Evolutionary conservation across 2,797 vertebrate genomes (phyloP).

Genomic region (Steatocranus sp.): DNA sequence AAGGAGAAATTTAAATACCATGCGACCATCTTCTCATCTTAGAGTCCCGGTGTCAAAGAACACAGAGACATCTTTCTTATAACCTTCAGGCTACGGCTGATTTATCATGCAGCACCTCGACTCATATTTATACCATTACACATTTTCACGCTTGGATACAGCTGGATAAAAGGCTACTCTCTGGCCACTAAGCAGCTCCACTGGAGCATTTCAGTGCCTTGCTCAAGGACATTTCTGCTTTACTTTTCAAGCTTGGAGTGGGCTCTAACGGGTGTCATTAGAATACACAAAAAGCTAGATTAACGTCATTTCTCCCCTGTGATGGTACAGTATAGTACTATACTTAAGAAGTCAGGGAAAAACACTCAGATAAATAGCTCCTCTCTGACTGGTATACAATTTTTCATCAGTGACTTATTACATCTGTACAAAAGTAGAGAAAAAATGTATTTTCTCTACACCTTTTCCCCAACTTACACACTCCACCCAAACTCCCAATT

Average conservation of each 20-base stretch:
- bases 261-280: neutral
- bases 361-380: neutral
- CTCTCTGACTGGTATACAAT: neutral
- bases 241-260: neutral
- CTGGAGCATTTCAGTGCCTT: constrained; percentile 19
- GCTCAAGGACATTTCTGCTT: constrained; percentile 23
- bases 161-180: constrained; percentile 1
- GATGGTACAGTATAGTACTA: neutral
- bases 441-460: neutral
- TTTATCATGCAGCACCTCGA: constrained; percentile 28
- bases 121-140: constrained; percentile 34
- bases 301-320: neutral
- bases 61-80: neutral
- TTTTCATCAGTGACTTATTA: neutral
- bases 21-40: neutral
- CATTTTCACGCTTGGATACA: constrained; percentile 32
- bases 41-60: neutral
- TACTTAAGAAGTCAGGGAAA: neutral
- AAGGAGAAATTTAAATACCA: constrained; percentile 43
- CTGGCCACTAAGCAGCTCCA: neutral
- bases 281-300: neutral
- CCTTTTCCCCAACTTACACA: neutral
- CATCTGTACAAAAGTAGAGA: neutral
- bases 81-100: constrained; percentile 30
- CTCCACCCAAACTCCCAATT: neutral